Percentiles rank a stretch among this genome's conserved stretches.
phyloP scores from a whole-genome alignment of 2,113 vertebrate species.

The Myotis yumanensis region DNA sequence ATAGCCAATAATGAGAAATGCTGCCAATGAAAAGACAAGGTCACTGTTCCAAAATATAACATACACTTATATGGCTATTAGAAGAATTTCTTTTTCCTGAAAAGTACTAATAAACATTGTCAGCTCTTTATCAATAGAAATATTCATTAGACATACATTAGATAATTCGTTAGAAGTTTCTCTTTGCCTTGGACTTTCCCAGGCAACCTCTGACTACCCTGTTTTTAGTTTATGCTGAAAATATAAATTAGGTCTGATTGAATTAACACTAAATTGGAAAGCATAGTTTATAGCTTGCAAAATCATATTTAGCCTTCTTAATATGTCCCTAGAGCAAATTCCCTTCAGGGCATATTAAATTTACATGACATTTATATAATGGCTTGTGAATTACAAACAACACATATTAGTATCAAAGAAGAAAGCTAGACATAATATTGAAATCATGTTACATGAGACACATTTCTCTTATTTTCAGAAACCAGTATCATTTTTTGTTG shows the following conservation, averaged over 20 bases:
- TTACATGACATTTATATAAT: conserved; percentile 67
- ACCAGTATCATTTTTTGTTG: conserved; percentile 47
- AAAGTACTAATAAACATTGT: neutral
- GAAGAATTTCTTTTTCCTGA: neutral
- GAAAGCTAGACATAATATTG: conserved; percentile 46
- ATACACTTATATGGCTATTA: neutral
- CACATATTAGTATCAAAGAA: conserved; percentile 47
- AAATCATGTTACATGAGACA: conserved; percentile 48
- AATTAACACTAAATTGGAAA: conserved; percentile 72
- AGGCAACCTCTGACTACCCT: conserved; percentile 45
- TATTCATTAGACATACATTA: conserved; percentile 40
- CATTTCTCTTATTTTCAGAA: conserved; percentile 34
- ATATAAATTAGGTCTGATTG: conserved; percentile 70
- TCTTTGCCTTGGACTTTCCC: conserved; percentile 44
- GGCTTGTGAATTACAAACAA: conserved; percentile 51
- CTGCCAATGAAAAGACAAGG: neutral
- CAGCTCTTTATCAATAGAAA: conserved; percentile 28
- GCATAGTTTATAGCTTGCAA: conserved; percentile 64
- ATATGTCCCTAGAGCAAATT: conserved; percentile 62
- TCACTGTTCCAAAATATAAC: conserved; percentile 16
- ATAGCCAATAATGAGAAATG: neutral
- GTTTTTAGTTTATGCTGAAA: conserved; percentile 44
- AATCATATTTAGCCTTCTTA: conserved; percentile 67
- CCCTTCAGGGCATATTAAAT: conserved; percentile 70
- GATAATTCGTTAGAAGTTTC: conserved; percentile 45